phyloP scores from a whole-genome alignment of 2,797 vertebrate genomes.

The Momotus momota region DNA sequence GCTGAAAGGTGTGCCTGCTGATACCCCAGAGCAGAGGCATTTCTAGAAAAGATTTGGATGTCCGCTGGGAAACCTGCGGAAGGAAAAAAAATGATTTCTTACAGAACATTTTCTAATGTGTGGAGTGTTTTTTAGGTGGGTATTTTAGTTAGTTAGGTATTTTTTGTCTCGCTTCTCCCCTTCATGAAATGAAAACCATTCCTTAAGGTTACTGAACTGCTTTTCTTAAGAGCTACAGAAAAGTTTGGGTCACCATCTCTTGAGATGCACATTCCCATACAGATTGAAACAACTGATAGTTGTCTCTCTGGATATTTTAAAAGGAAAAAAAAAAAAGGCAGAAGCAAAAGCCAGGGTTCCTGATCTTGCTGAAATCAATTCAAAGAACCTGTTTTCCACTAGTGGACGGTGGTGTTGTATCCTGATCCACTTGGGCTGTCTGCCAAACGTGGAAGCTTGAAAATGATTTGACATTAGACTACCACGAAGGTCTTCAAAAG shows the following conservation, averaged over 20 bases:
- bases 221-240: neutral
- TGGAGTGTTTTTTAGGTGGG: neutral
- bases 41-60: neutral
- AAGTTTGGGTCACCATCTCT: neutral
- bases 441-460: neutral
- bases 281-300: neutral
- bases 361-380: neutral
- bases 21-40: neutral
- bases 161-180: rapidly evolving
- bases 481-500: neutral
- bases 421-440: neutral
- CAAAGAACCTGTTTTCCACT: neutral
- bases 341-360: neutral
- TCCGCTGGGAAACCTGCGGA: neutral
- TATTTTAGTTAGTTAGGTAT: neutral
- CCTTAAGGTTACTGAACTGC: neutral
- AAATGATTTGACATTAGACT: neutral
- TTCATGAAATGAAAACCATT: neutral
- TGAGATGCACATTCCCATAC: neutral
- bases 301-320: neutral
- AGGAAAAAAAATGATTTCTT: neutral
- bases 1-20: conserved; percentile 11
- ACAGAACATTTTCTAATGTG: neutral
- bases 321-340: rapidly evolving
- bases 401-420: neutral